Base-by-base conservation (phyloP, 2,113 vertebrate species). In the Rhynchopsitta pachyrhyncha region DNA sequence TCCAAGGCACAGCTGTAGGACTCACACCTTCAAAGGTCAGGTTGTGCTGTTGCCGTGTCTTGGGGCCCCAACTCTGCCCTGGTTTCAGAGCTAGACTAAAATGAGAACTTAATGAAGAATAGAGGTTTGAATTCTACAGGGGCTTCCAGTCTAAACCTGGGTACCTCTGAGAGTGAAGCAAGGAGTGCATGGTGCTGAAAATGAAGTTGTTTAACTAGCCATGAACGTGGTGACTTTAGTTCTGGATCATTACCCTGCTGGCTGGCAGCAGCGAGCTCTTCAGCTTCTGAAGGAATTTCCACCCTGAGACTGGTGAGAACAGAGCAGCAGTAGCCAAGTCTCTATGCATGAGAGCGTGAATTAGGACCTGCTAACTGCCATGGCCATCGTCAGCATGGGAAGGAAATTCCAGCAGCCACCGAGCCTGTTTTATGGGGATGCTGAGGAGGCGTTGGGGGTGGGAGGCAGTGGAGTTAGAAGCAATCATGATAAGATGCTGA, bases 211-310 rank as follows among this genome's bases (percentile, higher is more conserved):
- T 94, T 81, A 92, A 94, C 69, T 59, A 90, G 59, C 82, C 86
- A 81, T 85, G 79, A 94, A 92, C 31, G 39, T 73, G 86, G 92
- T 85, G 92, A 90, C 92, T 95, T 74, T n/a, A 29, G 69, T 69
- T 88, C 86, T 92, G 95, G 95, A 73, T 81, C 86, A 53, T 92
- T 84, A 90, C 82, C 42, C 47, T 17, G 47, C 27, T 0, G 78
- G 41, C 57, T 95, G 92, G 89, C 86, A 92, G 82, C 63, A 71
- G 37, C 1, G 0, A 86, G 47, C 17, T 22, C 90, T 67, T 37
- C 74, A 1, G 86, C 74, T 94, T 92, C 75, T 63, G 69, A 11
- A 92, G 49, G 79, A 90, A 78, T 92, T 87, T 94, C 86, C 86
- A 88, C 47, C 75, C 82, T 13, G 73, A 80, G 92, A 79, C 89